A percentile compares a stretch with the other conserved stretches of the same genome.
Conservation (phyloP, 2,888 invertebrate genomes). For the Lithodes maja region DNA sequence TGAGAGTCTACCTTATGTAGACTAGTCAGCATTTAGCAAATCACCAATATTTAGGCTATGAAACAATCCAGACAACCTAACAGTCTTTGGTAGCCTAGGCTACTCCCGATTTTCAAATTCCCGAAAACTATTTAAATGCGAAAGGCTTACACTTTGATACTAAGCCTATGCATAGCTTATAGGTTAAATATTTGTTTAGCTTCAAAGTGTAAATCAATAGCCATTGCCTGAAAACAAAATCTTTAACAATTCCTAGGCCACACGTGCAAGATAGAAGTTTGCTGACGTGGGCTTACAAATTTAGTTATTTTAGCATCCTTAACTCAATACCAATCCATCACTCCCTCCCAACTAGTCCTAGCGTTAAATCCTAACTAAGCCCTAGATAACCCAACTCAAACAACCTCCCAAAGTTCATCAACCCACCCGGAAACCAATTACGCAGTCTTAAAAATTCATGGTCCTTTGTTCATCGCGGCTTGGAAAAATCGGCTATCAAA, state of each 20-base stretch:
- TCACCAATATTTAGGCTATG: too few relatives aligned
- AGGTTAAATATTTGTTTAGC: too few relatives aligned
- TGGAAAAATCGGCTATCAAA: neutral
- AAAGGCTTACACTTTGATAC: too few relatives aligned
- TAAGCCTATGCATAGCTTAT: too few relatives aligned
- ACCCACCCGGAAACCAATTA: neutral
- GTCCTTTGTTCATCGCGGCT: neutral
- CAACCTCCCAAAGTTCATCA: neutral
- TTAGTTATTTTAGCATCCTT: neutral
- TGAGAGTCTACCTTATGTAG: too few relatives aligned
- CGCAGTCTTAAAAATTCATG: neutral
- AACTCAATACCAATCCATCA: neutral
- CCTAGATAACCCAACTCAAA: neutral
- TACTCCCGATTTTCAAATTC: too few relatives aligned
- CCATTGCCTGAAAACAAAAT: too few relatives aligned
- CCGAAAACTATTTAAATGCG: too few relatives aligned
- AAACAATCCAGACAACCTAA: too few relatives aligned
- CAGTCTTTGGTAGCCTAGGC: too few relatives aligned
- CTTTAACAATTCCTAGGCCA: neutral
- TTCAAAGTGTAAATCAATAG: too few relatives aligned
- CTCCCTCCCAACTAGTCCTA: neutral
- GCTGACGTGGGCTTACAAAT: neutral
- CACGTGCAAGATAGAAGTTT: neutral
- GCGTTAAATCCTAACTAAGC: neutral
- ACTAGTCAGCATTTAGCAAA: too few relatives aligned